phyloP scores from a whole-genome alignment of 2,113 vertebrate genomes.

The Petromus typicus region DNA sequence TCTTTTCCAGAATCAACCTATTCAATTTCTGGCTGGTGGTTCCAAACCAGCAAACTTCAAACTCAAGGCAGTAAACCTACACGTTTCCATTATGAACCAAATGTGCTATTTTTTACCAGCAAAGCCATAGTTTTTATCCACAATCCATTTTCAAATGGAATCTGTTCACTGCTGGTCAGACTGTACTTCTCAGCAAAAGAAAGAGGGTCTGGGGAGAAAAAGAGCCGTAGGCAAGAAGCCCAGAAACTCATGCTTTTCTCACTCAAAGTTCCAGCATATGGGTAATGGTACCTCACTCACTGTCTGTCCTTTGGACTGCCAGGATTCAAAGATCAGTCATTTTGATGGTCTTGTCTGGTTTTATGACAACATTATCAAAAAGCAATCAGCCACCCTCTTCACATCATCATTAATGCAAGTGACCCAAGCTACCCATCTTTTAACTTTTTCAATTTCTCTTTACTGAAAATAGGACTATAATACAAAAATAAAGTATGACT shows the following conservation, averaged over 20 bases:
- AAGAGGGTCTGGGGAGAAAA: not conserved
- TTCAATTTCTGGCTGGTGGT: not conserved
- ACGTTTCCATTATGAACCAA: not conserved
- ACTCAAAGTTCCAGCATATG: not conserved
- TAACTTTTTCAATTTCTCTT: constrained; percentile 21
- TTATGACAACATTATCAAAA: not conserved
- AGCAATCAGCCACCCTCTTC: not conserved
- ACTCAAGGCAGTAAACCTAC: not conserved
- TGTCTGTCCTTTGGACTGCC: not conserved
- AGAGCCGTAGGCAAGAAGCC: not conserved
- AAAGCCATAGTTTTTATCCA: not conserved
- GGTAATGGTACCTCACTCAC: not conserved
- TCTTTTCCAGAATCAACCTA: not conserved
- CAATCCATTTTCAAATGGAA: not conserved
- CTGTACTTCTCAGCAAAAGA: not conserved
- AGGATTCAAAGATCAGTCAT: not conserved
- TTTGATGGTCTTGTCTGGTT: not conserved
- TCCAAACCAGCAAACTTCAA: not conserved
- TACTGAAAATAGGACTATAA: not conserved
- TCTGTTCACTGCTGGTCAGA: not conserved
- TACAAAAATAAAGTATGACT: not conserved
- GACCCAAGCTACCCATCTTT: not conserved
- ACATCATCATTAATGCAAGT: not conserved
- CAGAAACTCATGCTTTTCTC: not conserved
- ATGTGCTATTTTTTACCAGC: not conserved